phyloP scores from a whole-genome alignment of 1,140 invertebrate genomes.

The Meteorus sp. region DNA sequence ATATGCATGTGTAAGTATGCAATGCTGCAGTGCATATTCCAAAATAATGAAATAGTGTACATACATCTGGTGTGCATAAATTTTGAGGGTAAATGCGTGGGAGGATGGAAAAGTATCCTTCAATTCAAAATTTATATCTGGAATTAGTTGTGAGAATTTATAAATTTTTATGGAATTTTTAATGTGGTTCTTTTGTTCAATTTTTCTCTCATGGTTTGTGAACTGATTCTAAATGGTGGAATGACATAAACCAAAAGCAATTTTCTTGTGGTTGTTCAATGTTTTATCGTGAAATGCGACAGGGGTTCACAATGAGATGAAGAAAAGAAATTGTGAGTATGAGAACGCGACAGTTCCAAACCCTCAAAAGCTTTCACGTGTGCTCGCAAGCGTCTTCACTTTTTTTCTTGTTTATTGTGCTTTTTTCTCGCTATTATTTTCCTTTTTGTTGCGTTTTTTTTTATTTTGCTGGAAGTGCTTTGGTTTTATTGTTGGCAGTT shows the following conservation, averaged over 20 bases:
- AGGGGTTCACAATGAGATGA: not conserved
- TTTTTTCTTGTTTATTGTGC: not conserved
- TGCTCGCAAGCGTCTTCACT: not conserved
- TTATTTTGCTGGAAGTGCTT: not conserved
- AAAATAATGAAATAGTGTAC: too few species aligned
- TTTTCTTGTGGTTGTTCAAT: slow-evolving; percentile 5
- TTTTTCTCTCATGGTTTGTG: too few species aligned
- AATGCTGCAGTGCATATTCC: too few species aligned
- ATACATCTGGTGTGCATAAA: too few species aligned
- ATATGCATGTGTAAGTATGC: too few species aligned
- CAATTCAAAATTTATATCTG: too few species aligned
- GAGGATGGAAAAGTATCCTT: too few species aligned
- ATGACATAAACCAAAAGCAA: not conserved
- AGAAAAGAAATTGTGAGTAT: slow-evolving; percentile 13
- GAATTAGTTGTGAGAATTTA: too few species aligned
- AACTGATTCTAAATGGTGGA: slow-evolving; percentile 4
- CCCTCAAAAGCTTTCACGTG: slow-evolving; percentile 10
- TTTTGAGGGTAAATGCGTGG: too few species aligned
- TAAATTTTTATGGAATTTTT: too few species aligned
- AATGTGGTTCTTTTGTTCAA: too few species aligned
- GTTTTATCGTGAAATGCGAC: slow-evolving; percentile 5
- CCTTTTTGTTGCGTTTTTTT: not conserved
- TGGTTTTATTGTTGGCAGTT: not conserved
- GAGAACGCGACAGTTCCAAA: not conserved
- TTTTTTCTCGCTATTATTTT: not conserved